Evolutionary conservation across 1,140 invertebrate genomes (phyloP), one percentile per base, ranked within the genome.

Genomic region (Palaemon carinicauda): DNA sequence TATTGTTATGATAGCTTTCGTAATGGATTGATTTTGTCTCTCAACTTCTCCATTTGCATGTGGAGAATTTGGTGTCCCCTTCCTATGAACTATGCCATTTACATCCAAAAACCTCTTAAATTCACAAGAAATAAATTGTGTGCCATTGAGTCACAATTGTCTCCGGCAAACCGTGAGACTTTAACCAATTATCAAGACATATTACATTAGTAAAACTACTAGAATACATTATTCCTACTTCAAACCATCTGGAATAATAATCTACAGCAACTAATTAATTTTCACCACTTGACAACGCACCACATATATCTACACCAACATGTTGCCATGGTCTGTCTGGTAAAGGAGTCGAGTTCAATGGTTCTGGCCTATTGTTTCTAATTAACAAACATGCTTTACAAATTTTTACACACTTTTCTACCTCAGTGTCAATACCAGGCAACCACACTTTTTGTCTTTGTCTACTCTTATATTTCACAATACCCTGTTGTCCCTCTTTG

Each of bases 241-340:
- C 33, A 41, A 41, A n/a, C 33, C 33, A 41, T 41, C 33, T 41
- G 9, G 33, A 41, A 41, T 41, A 41, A 41, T 41, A 41, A 9
- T 41, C 33, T 41, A 41, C 33, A 4, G 9, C 33, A 41, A 9
- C 33, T 41, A 41, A 41, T 4, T 4, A 41, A 41, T 4, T 41
- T 41, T 41, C 33, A 41, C 33, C 33, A 41, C 33, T 41, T 9
- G 9, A 21, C 17, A 74, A 74, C 3, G 71, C 4, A 17, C 71
- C 71, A 21, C 71, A 74, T 27, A 74, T 24, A 74, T 74, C 71
- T 24, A 74, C 24, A 3, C 71, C 71, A 24, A 74, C 24, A n/a
- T 74, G 71, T 31, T 74, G 71, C 71, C 71, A 74, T 74, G 71
- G 71, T 74, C 29, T 74, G 3, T 74, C 71, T 24, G 71, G 71